Evolutionary conservation across 1,140 invertebrate species (phyloP), one percentile per base, ranked within the genome.

Genomic region (Tetragnatha versicolor): DNA sequence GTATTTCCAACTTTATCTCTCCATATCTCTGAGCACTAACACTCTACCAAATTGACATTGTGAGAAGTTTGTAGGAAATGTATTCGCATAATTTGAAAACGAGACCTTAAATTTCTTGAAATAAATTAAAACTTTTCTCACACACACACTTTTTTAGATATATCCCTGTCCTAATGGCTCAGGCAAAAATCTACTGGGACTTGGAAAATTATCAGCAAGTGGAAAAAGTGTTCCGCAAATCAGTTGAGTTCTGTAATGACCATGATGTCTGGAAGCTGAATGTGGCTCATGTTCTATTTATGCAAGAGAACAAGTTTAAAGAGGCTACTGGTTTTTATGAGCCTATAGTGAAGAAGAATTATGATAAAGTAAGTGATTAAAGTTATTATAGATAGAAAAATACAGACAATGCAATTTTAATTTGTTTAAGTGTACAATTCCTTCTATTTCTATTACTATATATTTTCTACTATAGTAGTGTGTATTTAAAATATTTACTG

Each of bases 171-270:
- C 88, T 99, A 10, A 99, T 99, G 97, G 95, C 97, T 3, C 97
- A 99, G 86, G 97, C 97, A 0, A 98, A 98, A 89, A 98, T 99
- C 81, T 98, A 97, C 83, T 99, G 98, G 98, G 96, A 99, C 76
- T 89, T 95, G 83, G 95, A 97, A 84, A 96, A 99, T 85, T 99
- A 98, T 84, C 87, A 90, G 2, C 95, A 98, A 85, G 96, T 98
- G 0, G 95, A 97, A 84, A 95, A 95, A 84, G 94, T 97, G 79
- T 97, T 97, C 84, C 90, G 95, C 27, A 97, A 97, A 85, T 98
- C 96, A 58, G 95, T 96, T 0, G 98, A 99, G 85, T 99, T 99
- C 86, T 99, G 97, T 84, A 97, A 95, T 82, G 96, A 98, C 84
- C 94, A 98, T 83, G 95, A 98, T 83, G 91, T 93, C 1, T 99